Conservation (phyloP, 2,113 vertebrate genomes). For the Petroica traversi region DNA sequence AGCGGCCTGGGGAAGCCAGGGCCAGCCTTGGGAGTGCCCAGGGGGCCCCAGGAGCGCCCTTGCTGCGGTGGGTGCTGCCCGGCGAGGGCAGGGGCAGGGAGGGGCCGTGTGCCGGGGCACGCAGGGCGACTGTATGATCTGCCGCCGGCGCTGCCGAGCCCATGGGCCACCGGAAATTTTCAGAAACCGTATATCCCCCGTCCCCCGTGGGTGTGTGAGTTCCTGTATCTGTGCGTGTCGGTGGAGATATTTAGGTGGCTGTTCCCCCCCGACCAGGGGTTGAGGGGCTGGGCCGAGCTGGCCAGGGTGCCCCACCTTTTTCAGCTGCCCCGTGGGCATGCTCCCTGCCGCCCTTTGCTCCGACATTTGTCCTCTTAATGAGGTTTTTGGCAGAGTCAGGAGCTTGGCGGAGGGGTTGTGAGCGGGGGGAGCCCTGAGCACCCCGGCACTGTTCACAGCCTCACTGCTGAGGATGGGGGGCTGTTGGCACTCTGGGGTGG, state of each 20-base stretch:
- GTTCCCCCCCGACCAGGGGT: neutral
- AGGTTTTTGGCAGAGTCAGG: neutral
- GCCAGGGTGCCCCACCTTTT: neutral
- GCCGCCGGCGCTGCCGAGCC: neutral
- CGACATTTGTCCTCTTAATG: neutral
- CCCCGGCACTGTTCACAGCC: neutral
- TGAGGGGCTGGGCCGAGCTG: accelerated
- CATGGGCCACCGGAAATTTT: constrained; percentile 18
- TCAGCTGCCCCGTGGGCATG: neutral
- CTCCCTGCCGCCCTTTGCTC: neutral
- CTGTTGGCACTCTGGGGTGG: neutral
- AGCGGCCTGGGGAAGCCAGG: accelerated
- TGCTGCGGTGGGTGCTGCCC: neutral
- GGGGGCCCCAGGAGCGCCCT: neutral
- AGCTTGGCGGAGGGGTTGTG: neutral
- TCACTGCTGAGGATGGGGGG: neutral
- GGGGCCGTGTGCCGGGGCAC: neutral
- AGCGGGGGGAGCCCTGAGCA: neutral
- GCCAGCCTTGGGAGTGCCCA: accelerated
- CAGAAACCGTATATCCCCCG: constrained; percentile 63
- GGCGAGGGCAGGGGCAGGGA: accelerated
- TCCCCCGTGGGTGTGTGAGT: constrained; percentile 53
- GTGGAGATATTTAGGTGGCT: constrained; percentile 36
- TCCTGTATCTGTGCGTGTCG: constrained; percentile 49
- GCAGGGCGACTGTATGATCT: constrained; percentile 57